phyloP scores from a whole-genome alignment of 1,140 invertebrate species.

The Aphidius gifuensis region DNA sequence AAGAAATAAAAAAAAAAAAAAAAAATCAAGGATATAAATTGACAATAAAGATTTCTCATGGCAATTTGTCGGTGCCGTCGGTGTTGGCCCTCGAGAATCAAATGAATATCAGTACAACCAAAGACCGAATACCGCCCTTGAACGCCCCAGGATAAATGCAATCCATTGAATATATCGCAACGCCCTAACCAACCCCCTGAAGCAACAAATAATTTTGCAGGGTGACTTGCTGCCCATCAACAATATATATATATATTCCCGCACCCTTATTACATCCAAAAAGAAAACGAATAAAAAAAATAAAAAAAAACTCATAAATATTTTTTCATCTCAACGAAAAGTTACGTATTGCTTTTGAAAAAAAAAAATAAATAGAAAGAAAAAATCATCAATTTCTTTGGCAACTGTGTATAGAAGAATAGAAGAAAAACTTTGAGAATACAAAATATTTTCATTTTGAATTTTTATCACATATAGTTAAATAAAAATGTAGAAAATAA shows the following conservation, averaged over 20 bases:
- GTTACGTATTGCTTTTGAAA: too few species aligned
- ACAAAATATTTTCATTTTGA: too few species aligned
- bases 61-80: conserved; percentile 37
- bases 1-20: too few species aligned
- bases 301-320: neutral
- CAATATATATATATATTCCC: neutral
- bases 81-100: conserved; percentile 16
- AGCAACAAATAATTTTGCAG: conserved; percentile 35
- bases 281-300: conserved; percentile 27
- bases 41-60: conserved; percentile 33
- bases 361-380: too few species aligned
- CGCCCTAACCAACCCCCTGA: conserved; percentile 34
- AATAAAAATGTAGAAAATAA: too few species aligned
- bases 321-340: too few species aligned
- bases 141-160: neutral
- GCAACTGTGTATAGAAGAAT: too few species aligned
- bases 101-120: conserved; percentile 33
- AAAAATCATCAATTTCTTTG: too few species aligned
- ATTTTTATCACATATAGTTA: too few species aligned
- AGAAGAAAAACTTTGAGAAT: too few species aligned
- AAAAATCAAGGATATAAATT: neutral
- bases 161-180: conserved; percentile 24
- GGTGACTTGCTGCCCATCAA: conserved; percentile 21
- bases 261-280: conserved; percentile 24
- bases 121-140: conserved; percentile 15